Evolutionary conservation across 2,797 vertebrate species (phyloP).

Genomic region (Botia almorhae): DNA sequence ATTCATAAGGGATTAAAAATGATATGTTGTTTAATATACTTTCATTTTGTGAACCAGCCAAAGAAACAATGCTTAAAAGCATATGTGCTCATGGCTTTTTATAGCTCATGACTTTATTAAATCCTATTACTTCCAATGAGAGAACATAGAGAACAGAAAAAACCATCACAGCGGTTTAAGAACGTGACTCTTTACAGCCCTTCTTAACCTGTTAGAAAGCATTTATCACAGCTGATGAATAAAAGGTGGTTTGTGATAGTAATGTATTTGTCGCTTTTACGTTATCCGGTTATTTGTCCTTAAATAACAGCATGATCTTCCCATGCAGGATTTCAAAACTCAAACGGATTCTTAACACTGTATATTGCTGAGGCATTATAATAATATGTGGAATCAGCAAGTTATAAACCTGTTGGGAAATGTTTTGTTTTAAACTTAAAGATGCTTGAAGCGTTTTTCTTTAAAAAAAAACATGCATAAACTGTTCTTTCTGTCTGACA

Average conservation of each 20-base stretch:
- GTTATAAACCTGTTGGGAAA: neutral
- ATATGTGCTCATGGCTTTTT: neutral
- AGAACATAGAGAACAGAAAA: no score
- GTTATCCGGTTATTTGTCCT: neutral
- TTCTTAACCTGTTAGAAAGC: conserved; percentile 17
- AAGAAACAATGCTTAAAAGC: neutral
- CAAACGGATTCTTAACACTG: no score
- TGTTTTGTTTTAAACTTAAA: no score
- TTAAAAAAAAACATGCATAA: neutral
- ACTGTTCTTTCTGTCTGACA: neutral
- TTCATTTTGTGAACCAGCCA: conserved; percentile 1
- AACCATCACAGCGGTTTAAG: neutral
- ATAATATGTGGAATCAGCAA: neutral
- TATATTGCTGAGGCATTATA: no score
- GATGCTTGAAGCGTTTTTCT: no score
- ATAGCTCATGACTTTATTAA: neutral
- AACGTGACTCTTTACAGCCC: neutral
- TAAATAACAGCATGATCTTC: neutral
- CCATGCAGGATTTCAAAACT: neutral
- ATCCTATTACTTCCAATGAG: neutral
- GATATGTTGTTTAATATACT: neutral
- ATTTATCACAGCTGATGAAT: neutral
- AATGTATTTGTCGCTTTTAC: neutral
- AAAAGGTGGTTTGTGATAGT: neutral
- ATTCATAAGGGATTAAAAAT: no score